Evolutionary conservation across 2,888 invertebrate genomes (phyloP), one percentile per base, ranked within the genome.

Genomic region (Ceratothoa steindachneri): DNA sequence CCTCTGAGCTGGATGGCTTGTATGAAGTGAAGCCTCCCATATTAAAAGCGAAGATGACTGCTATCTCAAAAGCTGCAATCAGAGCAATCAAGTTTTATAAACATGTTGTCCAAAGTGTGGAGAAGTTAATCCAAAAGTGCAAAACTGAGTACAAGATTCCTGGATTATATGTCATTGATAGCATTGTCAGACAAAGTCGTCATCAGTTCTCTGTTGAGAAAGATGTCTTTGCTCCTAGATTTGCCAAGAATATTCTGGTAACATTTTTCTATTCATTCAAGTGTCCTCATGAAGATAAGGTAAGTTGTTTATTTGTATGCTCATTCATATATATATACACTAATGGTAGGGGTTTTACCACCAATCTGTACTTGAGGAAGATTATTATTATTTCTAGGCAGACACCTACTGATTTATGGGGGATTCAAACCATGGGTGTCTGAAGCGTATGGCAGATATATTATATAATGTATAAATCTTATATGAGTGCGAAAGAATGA

Each of bases 51-150:
- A 99, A 99, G 87, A 99, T 99, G 95, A 95, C 95, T 83, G 91
- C 95, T 81, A 91, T 99, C 81, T 99, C 98, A 22, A 91, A 93
- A 85, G 92, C 94, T 84, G 99, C 99, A 81, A 96, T 99, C 84
- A 97, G 97, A 86, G 98, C 96, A 77, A 97, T 99, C 82, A 97
- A 97, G 86, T 95, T 97, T 85, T 99, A 99, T 86, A 99, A 99
- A 85, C 99, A 99, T 86, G 97, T 98, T 82, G 99, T 99, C 80
- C 97, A 98, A 86, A 95, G 95, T 88, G 97, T 99, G 29, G 99
- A 99, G 86, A 98, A 98, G 86, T 98, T 99, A n/a, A n/a, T n/a
- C n/a, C n/a, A n/a, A n/a, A n/a, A n/a, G 90, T 98, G 98, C 87
- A 96, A 97, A 85, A 91, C 95, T 69, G 98, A 98, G 85, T 98